Evolutionary conservation across 2,113 vertebrate genomes (phyloP), one percentile per base, ranked within the genome.

Genomic region (Elephas maximus): DNA sequence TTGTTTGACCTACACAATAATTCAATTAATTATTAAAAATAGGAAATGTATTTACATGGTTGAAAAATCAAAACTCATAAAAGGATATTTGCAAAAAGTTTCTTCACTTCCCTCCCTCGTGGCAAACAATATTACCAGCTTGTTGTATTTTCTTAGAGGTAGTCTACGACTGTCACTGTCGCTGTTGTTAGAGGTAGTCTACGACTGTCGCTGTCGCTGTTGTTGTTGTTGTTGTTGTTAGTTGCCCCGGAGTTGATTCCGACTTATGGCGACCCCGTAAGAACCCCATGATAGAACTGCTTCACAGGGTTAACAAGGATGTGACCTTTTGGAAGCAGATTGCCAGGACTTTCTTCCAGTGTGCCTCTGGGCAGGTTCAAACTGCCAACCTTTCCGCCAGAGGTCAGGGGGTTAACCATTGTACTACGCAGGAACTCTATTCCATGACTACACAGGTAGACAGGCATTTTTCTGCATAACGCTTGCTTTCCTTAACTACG

Each of bases 11-110:
- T 37, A 81, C 24, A 18, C 0, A 44, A 26, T 28, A 48, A 26
- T 67, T 90, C 69, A 74, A 44, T 71, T 85, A 33, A 69, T 90
- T 60, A 77, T 81, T 92, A 26, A 86, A 94, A 86, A 71, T 33
- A 89, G 3, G 28, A 91, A 80, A 88, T 62, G 4, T 3, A 24
- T 89, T 44, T 5, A 33, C 21, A 21, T 51, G 11, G 26, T 80
- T 94, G 33, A 80, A 44, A 91, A 95, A 23, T 23, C 90, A 88
- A 88, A 69, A 85, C 15, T 62, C 81, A 86, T 4, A 53, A 73
- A 87, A 90, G 41, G 28, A 28, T 20, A 57, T 91, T 44, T 92
- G 65, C 20, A 21, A 78, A 89, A 77, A 28, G 12, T 5, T 26
- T 37, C 26, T 26, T 37, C 0, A 5, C 37, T 57, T 30, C 37